A percentile compares a stretch with the other conserved stretches of the same genome.
Conservation (phyloP, 2,888 invertebrate species). For the Parnassius orleans region DNA sequence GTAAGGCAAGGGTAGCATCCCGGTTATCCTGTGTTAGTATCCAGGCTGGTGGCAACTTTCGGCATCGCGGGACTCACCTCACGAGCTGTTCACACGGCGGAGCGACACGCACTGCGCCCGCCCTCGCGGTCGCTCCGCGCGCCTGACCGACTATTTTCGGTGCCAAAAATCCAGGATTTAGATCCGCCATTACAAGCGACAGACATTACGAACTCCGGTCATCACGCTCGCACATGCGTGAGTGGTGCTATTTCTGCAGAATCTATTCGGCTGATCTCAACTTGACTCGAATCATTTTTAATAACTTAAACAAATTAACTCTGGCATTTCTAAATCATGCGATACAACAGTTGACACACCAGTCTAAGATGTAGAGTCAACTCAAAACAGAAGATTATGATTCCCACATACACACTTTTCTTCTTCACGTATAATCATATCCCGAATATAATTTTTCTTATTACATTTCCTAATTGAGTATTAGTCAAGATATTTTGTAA, state of each 20-base stretch:
- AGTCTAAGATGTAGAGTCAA: too few relatives aligned
- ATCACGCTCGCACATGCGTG: conserved; percentile 58
- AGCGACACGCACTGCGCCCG: conserved; percentile 79
- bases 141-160: conserved; percentile 78
- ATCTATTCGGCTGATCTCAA: conserved; percentile 18
- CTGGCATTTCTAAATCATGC: not conserved
- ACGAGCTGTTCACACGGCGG: conserved; percentile 80
- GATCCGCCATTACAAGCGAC: conserved; percentile 59
- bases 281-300: not conserved
- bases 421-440: too few relatives aligned
- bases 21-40: conserved; percentile 44
- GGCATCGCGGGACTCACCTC: conserved; percentile 64
- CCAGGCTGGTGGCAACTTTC: conserved; percentile 51
- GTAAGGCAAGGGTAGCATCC: conserved; percentile 32
- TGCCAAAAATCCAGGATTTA: conserved; percentile 79
- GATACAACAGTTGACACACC: too few relatives aligned
- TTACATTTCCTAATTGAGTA: not conserved
- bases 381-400: too few relatives aligned
- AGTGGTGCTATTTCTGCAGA: conserved; percentile 35
- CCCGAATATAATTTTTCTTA: too few relatives aligned
- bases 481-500: not conserved
- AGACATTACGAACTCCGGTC: conserved; percentile 46
- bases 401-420: too few relatives aligned
- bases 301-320: too few relatives aligned
- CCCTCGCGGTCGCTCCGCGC: conserved; percentile 60